These are phyloP conservation scores for Venturia canescens DNA, from an alignment of 1,140 invertebrate genomes.

Conservation along the genomic window DNA sequence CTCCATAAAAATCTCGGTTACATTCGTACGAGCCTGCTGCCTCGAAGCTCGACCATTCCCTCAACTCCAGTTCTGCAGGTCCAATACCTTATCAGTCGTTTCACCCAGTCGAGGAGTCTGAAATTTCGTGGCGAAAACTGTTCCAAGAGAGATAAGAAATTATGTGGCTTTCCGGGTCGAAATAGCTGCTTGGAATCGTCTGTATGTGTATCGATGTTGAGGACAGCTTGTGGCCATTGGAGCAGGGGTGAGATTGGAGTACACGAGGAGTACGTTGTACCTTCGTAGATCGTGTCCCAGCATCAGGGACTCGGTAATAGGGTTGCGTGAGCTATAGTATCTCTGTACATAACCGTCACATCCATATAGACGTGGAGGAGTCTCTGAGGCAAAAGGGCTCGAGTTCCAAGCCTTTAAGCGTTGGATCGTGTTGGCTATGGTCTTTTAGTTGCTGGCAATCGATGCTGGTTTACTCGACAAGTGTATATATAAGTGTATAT, in stretches of 20 bases:
- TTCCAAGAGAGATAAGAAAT: neutral
- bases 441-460: conserved; percentile 5
- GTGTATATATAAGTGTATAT: neutral
- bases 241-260: conserved; percentile 4
- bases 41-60: no score
- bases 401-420: neutral
- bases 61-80: no score
- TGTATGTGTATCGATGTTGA: neutral
- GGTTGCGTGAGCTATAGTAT: conserved; percentile 54
- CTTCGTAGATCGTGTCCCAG: conserved; percentile 66
- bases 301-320: conserved; percentile 70
- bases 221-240: neutral
- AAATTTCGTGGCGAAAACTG: neutral
- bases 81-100: neutral
- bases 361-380: neutral
- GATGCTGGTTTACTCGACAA: neutral
- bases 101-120: neutral
- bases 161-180: neutral
- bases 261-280: conserved; percentile 8
- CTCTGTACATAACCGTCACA: neutral
- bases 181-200: neutral
- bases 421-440: neutral
- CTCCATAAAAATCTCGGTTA: no score
- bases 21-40: no score
- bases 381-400: neutral